Percentiles rank a stretch among this genome's conserved stretches.
Conservation (phyloP, 1,140 invertebrate species). For the Drosophila pseudoananassae region DNA sequence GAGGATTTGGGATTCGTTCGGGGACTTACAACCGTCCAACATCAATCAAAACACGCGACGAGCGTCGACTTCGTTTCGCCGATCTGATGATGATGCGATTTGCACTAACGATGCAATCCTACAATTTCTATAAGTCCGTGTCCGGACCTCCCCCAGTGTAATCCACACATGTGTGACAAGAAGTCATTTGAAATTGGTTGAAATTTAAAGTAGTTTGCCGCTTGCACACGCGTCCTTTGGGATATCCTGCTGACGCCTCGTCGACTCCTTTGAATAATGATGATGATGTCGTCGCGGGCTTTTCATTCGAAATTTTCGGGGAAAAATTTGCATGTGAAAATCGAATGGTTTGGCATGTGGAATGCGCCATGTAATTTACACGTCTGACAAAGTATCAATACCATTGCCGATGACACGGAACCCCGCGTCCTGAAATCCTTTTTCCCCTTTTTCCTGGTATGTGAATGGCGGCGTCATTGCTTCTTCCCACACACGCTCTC, state of each 20-base stretch:
- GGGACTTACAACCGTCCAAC: conserved; percentile 72
- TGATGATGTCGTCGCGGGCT: conserved; percentile 60
- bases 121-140: conserved; percentile 8
- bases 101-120: conserved; percentile 74
- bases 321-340: conserved; percentile 74
- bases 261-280: conserved; percentile 75
- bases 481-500: not conserved
- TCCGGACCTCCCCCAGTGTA: conserved; percentile 3
- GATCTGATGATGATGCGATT: conserved; percentile 70
- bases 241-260: conserved; percentile 52
- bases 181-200: conserved; percentile 79
- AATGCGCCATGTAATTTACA: conserved; percentile 81
- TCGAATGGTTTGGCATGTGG: conserved; percentile 68
- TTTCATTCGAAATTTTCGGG: conserved; percentile 43
- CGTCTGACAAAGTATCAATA: conserved; percentile 82
- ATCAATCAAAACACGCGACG: conserved; percentile 73
- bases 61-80: conserved; percentile 21
- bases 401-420: conserved; percentile 66
- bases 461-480: conserved; percentile 40
- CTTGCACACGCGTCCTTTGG: conserved; percentile 65
- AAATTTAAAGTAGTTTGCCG: conserved; percentile 79
- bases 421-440: conserved; percentile 1
- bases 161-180: conserved; percentile 64
- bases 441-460: conserved; percentile 5
- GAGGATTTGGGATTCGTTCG: conserved; percentile 38